A percentile compares a stretch with the other conserved stretches of the same genome.
Evolutionary conservation across 1,140 invertebrate species (phyloP).

Genomic region (Condylostylus longicornis): DNA sequence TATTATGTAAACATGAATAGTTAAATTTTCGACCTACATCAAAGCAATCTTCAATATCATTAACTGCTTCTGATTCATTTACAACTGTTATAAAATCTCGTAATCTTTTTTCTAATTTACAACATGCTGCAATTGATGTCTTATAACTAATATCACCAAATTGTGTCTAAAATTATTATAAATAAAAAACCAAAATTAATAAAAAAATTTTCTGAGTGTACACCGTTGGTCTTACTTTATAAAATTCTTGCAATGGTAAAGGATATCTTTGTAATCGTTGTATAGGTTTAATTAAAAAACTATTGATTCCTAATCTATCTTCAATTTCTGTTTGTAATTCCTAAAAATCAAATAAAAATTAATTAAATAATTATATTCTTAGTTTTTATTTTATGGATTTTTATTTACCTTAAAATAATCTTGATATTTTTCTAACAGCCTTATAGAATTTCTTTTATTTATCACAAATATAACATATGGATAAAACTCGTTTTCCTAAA

Average conservation of each 20-base stretch:
- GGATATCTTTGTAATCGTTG: conserved; percentile 29
- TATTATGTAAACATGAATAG: not conserved
- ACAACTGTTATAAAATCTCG: conserved; percentile 23
- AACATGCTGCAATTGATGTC: conserved; percentile 26
- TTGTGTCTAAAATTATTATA: conserved; percentile 14
- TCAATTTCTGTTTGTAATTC: conserved; percentile 23
- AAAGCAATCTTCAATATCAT: conserved; percentile 28
- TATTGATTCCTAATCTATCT: conserved; percentile 31
- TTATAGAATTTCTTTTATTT: conserved; percentile 29
- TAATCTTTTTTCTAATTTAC: conserved; percentile 24
- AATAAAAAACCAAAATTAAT: not conserved
- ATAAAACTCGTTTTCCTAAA: conserved; percentile 26
- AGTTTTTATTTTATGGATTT: not conserved
- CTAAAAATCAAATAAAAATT: conserved; percentile 9
- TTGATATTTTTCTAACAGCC: conserved; percentile 26
- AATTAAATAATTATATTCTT: not conserved
- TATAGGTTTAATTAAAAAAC: conserved; percentile 29
- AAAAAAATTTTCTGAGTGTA: not conserved
- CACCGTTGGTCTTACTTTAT: conserved; percentile 14
- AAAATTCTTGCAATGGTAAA: conserved; percentile 25
- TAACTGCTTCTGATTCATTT: conserved; percentile 29
- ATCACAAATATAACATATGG: conserved; percentile 31
- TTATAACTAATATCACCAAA: conserved; percentile 27
- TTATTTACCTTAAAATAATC: conserved; percentile 25
- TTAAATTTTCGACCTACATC: conserved; percentile 14